Percentiles rank a stretch among this genome's conserved stretches.
These are phyloP conservation scores for Crossaster papposus DNA, from an alignment of 53 echinoderm and acorn worm genomes.

Conservation along the genomic window DNA sequence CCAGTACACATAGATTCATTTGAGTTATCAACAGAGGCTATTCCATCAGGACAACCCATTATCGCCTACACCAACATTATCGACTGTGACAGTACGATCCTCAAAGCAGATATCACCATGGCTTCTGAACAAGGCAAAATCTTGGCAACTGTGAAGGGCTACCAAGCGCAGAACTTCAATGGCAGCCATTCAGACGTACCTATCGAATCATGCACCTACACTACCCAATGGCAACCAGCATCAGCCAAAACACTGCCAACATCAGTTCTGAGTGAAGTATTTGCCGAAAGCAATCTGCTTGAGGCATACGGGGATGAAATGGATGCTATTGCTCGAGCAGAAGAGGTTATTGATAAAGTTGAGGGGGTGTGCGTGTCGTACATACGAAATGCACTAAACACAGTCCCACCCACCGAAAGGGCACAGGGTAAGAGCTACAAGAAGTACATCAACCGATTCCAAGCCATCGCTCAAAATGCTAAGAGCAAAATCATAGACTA, in stretches of 20 bases:
- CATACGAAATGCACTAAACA: slow-evolving; percentile 76
- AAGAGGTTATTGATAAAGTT: slow-evolving; percentile 66
- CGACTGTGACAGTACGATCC: slow-evolving; percentile 75
- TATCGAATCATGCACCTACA: slow-evolving; percentile 78
- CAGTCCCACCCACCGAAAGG: slow-evolving; percentile 72
- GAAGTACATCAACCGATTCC: slow-evolving; percentile 78
- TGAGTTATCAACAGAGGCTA: slow-evolving; percentile 69
- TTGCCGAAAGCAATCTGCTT: slow-evolving; percentile 63
- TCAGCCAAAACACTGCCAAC: slow-evolving; percentile 69
- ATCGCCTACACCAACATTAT: slow-evolving; percentile 68
- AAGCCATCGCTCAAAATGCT: slow-evolving; percentile 58
- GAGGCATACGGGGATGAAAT: slow-evolving; percentile 68
- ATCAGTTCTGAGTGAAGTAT: slow-evolving; percentile 73
- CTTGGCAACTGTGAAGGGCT: slow-evolving; percentile 72
- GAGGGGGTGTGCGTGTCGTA: slow-evolving; percentile 77
- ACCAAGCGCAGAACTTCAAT: slow-evolving; percentile 61
- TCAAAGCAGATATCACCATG: slow-evolving; percentile 73
- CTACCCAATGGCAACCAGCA: slow-evolving; percentile 80
- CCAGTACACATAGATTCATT: slow-evolving; percentile 66
- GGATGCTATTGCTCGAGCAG: slow-evolving; percentile 76
- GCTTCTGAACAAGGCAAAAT: slow-evolving; percentile 63
- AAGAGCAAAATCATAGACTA: slow-evolving; percentile 62
- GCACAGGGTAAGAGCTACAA: slow-evolving; percentile 66
- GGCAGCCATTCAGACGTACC: slow-evolving; percentile 63
- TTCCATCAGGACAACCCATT: slow-evolving; percentile 75